A percentile compares a stretch with the other conserved stretches of the same genome.
Conservation (phyloP, 2,797 vertebrate genomes). For the Pantherophis alleghaniensis region DNA sequence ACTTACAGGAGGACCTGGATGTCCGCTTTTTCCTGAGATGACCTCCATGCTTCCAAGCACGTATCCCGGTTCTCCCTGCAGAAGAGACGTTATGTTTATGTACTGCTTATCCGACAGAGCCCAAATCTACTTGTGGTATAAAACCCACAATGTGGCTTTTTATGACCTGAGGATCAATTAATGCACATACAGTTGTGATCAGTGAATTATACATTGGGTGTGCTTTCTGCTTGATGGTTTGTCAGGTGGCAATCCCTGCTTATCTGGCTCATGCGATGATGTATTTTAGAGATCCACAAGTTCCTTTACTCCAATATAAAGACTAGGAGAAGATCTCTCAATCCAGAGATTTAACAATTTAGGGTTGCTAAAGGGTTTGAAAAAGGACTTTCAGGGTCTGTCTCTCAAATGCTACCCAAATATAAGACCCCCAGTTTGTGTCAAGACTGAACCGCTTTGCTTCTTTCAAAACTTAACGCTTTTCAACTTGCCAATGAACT, state of each 20-base stretch:
- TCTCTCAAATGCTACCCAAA: not conserved
- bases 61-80: constrained; percentile 87
- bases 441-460: no score
- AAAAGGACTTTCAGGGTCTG: not conserved
- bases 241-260: not conserved
- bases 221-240: not conserved
- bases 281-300: not conserved
- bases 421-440: not conserved
- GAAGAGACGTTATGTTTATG: not conserved
- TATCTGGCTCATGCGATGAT: not conserved
- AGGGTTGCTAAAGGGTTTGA: no score
- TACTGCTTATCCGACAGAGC: not conserved
- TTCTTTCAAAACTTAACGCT: no score
- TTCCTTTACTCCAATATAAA: not conserved
- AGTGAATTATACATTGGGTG: not conserved
- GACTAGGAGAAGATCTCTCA: not conserved
- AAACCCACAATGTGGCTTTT: not conserved
- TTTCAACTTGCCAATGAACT: no score
- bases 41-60: constrained; percentile 79
- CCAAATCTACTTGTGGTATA: no score
- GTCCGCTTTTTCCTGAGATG: constrained; percentile 81
- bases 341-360: not conserved
- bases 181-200: not conserved
- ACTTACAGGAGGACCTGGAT: constrained; percentile 84
- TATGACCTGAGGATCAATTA: not conserved